Base-by-base conservation (phyloP, 2,797 vertebrate genomes). In the Channallabes apus region DNA sequence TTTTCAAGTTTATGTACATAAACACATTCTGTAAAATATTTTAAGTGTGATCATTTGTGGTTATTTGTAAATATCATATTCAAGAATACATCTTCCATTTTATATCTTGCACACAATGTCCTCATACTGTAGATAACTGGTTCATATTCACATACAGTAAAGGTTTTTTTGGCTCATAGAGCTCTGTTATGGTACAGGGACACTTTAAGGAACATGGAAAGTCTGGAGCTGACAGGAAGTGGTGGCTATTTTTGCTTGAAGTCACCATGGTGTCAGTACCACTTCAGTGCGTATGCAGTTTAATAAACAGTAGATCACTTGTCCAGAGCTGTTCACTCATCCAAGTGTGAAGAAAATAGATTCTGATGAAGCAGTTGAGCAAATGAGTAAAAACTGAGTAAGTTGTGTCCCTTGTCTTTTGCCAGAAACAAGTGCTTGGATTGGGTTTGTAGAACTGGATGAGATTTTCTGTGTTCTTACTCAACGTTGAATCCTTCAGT, bases 211-310 rank as follows among this genome's bases (percentile, higher is more conserved):
- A 59, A 56, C 61, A 72, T 77, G 83, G 85, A 86, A 86, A 86
- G 54, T 85, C 80, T 51, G 77, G 51, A 24, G 29, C 72, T 89
- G 56, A 90, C 90, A 92, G 92, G 92, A 93, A 94, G 90, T 86
- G 18, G 54, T 29, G 86, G 80, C 91, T 94, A 93, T 94, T 94
- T 94, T 93, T 93, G 91, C 75, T 72, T 72, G 61, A 64, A 64
- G 87, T 91, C 81, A 88, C 91, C 88, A 68, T 87, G 83, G 85
- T 79, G 88, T 89, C 82, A 90, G 87, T 87, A 86, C 86, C 29
- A 82, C 84, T 84, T 73, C 84, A 83, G 27, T 77, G 72, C 75
- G 38, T 80, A 15, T 93, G 88, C 88, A 68, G 84, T 85, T 72
- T 68, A 76, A 81, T 88, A 88, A 73, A 94, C 93, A 94, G 91